Percentiles rank a stretch among this genome's conserved stretches.
These are phyloP conservation scores for Abrostola tripartita DNA, from an alignment of 2,888 invertebrate species.

Conservation along the genomic window DNA sequence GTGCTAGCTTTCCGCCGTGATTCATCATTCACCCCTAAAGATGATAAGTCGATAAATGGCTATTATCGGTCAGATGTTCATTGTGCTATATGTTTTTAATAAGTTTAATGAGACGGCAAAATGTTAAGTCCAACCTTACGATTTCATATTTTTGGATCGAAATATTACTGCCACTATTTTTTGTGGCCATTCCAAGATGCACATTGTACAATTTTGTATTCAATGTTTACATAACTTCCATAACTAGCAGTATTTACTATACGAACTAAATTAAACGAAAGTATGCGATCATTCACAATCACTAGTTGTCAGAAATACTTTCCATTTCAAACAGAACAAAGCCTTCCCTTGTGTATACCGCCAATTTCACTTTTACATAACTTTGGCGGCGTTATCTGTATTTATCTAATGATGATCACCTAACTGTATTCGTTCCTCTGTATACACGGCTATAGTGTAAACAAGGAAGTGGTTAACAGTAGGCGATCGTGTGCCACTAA, in stretches of 20 bases:
- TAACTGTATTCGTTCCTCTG: constrained; percentile 56
- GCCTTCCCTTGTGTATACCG: not conserved
- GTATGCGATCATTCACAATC: not conserved
- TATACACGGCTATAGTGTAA: constrained; percentile 66
- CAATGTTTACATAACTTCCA: too few species aligned
- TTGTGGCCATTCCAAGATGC: too few species aligned
- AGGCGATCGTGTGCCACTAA: constrained; percentile 71
- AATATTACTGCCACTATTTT: too few species aligned
- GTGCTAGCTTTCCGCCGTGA: constrained; percentile 44
- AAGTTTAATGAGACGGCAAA: constrained; percentile 4
- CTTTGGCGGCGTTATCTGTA: constrained; percentile 51
- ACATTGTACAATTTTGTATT: too few species aligned
- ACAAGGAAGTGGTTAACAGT: constrained; percentile 79
- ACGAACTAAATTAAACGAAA: not conserved
- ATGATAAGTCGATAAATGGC: constrained; percentile 46
- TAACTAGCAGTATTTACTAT: too few species aligned
- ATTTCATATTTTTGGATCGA: not conserved
- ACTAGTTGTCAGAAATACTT: constrained; percentile 12
- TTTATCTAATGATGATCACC: constrained; percentile 54
- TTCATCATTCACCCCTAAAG: constrained; percentile 56
- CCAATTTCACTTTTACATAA: constrained; percentile 50
- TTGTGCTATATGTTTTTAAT: constrained; percentile 5
- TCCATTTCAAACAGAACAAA: constrained; percentile 29
- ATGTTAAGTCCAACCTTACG: not conserved
- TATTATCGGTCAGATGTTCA: constrained; percentile 44